A percentile compares a stretch with the other conserved stretches of the same genome.
Evolutionary conservation across 2,888 invertebrate species (phyloP).

Genomic region (Tenthredo livida): DNA sequence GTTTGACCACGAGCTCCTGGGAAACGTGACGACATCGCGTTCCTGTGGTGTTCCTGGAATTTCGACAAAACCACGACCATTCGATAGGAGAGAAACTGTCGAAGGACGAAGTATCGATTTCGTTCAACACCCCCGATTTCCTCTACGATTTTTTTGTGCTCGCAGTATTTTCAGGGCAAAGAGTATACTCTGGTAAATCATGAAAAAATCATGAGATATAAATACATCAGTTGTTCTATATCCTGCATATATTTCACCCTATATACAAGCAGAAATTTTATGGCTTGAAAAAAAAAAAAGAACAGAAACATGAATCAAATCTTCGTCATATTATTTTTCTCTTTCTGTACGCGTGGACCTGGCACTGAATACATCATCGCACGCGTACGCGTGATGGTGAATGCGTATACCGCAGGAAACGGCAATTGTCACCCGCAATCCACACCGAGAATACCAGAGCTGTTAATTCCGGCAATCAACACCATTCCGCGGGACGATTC

Average conservation of each 20-base stretch:
- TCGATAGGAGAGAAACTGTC: conserved; percentile 19
- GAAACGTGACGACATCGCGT: conserved; percentile 39
- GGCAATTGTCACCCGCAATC: conserved; percentile 51
- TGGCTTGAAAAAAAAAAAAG: not conserved
- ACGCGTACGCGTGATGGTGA: conserved; percentile 2
- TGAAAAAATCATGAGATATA: not conserved
- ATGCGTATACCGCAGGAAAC: conserved; percentile 45
- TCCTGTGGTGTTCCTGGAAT: conserved; percentile 35
- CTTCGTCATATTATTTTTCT: not conserved
- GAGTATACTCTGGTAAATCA: not conserved
- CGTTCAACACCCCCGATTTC: not conserved
- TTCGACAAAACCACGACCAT: conserved; percentile 39
- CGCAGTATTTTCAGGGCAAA: not conserved
- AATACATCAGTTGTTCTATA: not conserved
- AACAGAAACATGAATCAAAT: not conserved
- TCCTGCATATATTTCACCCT: not conserved
- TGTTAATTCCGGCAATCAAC: conserved; percentile 69
- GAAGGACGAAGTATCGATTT: conserved; percentile 12
- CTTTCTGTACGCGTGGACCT: not conserved
- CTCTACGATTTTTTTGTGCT: not conserved
- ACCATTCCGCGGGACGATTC: conserved; percentile 60
- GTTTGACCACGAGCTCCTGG: conserved; percentile 43
- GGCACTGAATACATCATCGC: not conserved
- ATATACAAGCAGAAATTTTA: not conserved
- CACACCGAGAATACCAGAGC: conserved; percentile 41